Conservation (phyloP, 2,797 vertebrate species). For the Poeciliopsis presidionis region DNA sequence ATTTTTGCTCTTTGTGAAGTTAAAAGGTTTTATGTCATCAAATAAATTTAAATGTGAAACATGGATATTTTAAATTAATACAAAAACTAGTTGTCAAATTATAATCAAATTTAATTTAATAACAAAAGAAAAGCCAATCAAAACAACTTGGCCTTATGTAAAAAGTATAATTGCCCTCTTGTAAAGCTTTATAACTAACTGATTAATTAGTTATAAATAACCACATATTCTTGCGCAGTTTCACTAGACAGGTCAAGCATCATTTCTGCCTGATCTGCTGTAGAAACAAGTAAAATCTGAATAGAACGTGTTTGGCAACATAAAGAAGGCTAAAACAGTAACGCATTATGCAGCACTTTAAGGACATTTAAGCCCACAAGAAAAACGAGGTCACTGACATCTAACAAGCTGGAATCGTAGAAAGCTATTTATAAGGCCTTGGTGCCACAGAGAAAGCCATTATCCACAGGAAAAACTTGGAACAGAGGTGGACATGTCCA, state of each 20-base stretch:
- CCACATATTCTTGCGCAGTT: neutral
- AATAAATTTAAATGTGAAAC: neutral
- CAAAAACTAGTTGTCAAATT: neutral
- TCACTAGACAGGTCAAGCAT: neutral
- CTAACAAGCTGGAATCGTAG: neutral
- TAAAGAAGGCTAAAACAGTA: neutral
- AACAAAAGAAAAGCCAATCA: neutral
- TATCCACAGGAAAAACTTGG: neutral
- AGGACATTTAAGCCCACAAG: neutral
- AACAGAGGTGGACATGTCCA: neutral
- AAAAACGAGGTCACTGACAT: neutral
- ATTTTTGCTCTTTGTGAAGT: neutral
- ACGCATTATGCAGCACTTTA: neutral
- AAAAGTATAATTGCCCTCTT: neutral
- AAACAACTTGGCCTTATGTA: neutral
- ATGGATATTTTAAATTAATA: neutral
- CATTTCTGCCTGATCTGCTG: neutral
- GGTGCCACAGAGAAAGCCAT: neutral
- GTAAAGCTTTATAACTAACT: neutral
- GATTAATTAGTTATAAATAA: neutral
- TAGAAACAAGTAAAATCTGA: neutral
- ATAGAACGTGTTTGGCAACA: neutral
- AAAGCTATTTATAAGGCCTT: neutral
- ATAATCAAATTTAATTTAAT: neutral
- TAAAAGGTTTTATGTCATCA: neutral